Evolutionary conservation across 1,140 invertebrate genomes (phyloP).

Genomic region (Lineus longissimus): DNA sequence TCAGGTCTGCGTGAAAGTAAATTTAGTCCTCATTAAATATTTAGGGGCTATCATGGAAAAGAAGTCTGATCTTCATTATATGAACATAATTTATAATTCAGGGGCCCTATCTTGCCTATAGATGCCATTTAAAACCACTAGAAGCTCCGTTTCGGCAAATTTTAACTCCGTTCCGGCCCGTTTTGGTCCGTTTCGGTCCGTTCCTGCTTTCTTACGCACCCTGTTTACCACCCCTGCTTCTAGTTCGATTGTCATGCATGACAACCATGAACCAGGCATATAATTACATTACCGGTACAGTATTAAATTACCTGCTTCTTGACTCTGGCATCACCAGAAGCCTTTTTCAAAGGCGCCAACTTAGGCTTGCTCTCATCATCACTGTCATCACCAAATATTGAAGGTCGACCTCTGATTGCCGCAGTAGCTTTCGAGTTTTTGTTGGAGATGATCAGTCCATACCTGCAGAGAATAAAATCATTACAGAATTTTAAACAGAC

Average conservation of each 20-base stretch:
- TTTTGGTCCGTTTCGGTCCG: no score
- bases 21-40: no score
- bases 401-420: slow-evolving; percentile 9
- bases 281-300: not conserved
- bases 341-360: not conserved
- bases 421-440: slow-evolving; percentile 24
- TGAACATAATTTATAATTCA: no score
- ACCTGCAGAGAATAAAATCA: slow-evolving; percentile 24
- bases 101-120: no score
- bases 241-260: not conserved
- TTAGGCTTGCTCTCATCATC: slow-evolving; percentile 40
- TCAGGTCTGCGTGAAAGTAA: no score
- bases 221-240: not conserved
- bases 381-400: slow-evolving; percentile 44
- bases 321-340: not conserved
- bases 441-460: slow-evolving; percentile 39
- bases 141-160: no score
- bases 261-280: not conserved
- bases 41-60: no score
- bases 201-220: no score
- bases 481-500: no score
- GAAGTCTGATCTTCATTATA: no score
- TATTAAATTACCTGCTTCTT: not conserved
- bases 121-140: no score
- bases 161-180: no score